Evolutionary conservation across 2,113 vertebrate species (phyloP), one percentile per base, ranked within the genome.

Genomic region (Halcyon senegalensis): DNA sequence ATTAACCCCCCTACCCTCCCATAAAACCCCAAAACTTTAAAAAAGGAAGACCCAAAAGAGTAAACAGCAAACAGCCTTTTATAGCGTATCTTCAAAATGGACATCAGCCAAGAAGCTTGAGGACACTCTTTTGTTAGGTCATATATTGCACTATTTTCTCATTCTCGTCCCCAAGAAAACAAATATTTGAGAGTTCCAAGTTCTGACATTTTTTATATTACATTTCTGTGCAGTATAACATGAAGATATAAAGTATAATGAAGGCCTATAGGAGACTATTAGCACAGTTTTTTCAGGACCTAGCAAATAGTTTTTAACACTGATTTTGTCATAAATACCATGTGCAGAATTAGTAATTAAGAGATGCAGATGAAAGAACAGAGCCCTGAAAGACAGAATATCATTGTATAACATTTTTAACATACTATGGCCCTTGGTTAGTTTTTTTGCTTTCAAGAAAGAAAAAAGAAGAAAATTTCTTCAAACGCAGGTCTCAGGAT

Each of bases 201-300:
- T 94, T 92, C 44, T 91, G 53, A 35, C 64, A 85, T 73, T 89
- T 94, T 96, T 76, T 37, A 96, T 95, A 96, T 96, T 96, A 92
- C 2, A 1, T 15, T 81, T 68, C 50, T 69, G 37, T 91, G 59
- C 63, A 69, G 20, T 91, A 75, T 50, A 95, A 78, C 84, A 84
- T 79, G 67, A 93, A 90, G 15, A 76, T 88, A 85, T n/a, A 67
- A 91, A 33, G 24, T 84, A 59, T 93, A 97, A 96, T 92, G 55
- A 97, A 96, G 72, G 62, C 89, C 92, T 96, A 81, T 10, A 18
- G 95, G 89, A 98, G 37, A 86, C 70, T 81, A 94, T 95, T 94
- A 97, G n/a, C n/a, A 93, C 33, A 87, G 8, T 1, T 74, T 89
- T 76, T 69, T 84, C 73, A 5, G 6, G 51, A 67, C 17, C 3